Conservation (phyloP, 2,113 vertebrate species). For the Helogale parvula region DNA sequence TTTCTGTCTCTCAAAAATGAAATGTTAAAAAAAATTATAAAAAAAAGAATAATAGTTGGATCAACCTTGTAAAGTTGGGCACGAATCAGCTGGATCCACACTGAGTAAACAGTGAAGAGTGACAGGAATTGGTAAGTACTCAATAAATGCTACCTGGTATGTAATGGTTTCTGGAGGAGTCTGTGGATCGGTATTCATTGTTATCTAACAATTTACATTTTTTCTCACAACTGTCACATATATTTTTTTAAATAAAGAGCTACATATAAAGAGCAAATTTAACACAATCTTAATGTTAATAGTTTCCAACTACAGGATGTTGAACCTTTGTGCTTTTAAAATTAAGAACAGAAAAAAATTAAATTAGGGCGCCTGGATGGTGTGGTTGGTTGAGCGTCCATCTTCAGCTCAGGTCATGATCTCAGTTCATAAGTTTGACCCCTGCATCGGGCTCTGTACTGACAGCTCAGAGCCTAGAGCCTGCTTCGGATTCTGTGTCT, state of each 20-base stretch:
- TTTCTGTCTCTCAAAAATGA: too few species aligned
- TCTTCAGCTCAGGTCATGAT: too few species aligned
- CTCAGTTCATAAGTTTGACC: too few species aligned
- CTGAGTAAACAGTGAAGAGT: not conserved
- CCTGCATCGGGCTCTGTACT: too few species aligned
- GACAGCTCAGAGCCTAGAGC: too few species aligned
- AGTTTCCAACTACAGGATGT: not conserved
- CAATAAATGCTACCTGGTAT: not conserved
- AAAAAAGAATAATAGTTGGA: not conserved
- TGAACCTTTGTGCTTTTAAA: slow-evolving; percentile 4
- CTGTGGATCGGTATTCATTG: not conserved
- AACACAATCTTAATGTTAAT: not conserved
- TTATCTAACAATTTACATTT: not conserved
- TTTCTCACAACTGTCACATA: not conserved
- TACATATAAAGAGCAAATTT: not conserved
- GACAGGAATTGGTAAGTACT: not conserved
- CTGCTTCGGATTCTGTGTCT: too few species aligned
- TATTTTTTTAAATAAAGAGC: not conserved
- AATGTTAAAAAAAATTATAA: too few species aligned
- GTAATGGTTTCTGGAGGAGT: not conserved
- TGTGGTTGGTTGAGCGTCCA: too few species aligned
- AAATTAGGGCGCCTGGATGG: not conserved
- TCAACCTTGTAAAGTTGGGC: not conserved
- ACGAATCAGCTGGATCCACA: not conserved
- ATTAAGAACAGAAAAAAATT: not conserved